Evolutionary conservation across 2,888 invertebrate species (phyloP), one percentile per base, ranked within the genome.

Genomic region (Heteropelma amictum): DNA sequence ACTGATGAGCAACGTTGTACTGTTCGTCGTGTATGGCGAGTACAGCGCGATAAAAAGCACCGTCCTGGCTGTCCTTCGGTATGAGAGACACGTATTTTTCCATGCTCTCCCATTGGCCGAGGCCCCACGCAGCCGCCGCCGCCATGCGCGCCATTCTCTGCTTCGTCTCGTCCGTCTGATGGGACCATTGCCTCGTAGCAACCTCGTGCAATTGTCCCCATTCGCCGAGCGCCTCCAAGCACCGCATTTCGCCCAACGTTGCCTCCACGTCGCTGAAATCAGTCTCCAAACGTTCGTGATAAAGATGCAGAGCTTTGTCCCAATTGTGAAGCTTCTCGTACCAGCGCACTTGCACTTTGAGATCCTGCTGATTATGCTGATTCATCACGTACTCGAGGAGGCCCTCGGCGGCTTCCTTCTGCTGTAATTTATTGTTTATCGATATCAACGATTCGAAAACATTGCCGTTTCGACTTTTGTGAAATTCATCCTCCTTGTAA

Each of bases 301-400:
- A 99, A 0, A 97, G 92, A 76, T 94, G 93, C 42, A 98, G 90
- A 0, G 99, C 99, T 86, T 97, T 97, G 83, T 98, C 98, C 99
- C 99, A 99, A 87, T 98, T 98, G 89, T 99, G 98, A 1, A 99
- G 91, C 89, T 99, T 99, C 88, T 99, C 99, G 88, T 98, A 98
- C 99, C 99, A 99, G 5, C 97, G 92, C 51, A 98, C 97, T 89
- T 96, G 94, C 0, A 94, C 92, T 80, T 90, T 90, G 8, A 88
- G 88, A 47, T 89, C 88, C 45, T 89, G 86, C 47, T 91, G 91
- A 61, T 93, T 93, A 76, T 93, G 94, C 60, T 94, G 93, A 83
- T 95, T 94, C 93, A 96, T 96, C 1, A 97, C 97, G 85, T 96
- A 95, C 84, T 96, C 95, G 2, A 99, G 89, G 1, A 97, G 90